These are phyloP conservation scores for Gonioctena quinquepunctata DNA, from an alignment of 1,140 invertebrate genomes.

Conservation along the genomic window DNA sequence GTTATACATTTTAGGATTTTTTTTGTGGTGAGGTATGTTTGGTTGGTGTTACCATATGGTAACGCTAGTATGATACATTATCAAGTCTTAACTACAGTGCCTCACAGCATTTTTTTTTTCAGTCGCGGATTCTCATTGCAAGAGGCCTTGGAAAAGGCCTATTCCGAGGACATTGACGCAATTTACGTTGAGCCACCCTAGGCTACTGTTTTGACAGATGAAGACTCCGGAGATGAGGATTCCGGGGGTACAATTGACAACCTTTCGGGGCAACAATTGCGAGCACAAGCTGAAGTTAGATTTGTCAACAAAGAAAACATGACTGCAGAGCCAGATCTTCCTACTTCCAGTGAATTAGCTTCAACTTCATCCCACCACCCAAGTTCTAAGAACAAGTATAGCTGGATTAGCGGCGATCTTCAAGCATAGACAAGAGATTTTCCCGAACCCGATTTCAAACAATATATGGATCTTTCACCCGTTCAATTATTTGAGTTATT, in stretches of 20 bases:
- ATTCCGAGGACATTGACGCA: background rate
- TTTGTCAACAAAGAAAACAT: background rate
- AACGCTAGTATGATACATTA: background rate
- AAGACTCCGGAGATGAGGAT: background rate
- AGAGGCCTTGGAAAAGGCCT: conserved; percentile 25
- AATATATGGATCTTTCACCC: conserved; percentile 37
- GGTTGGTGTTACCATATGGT: background rate
- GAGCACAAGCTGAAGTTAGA: background rate
- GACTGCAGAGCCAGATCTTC: no score
- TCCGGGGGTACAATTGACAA: background rate
- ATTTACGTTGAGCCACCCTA: background rate
- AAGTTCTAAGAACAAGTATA: background rate
- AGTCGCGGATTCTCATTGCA: conserved; percentile 20
- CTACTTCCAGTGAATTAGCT: no score
- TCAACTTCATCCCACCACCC: no score
- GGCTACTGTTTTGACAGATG: background rate
- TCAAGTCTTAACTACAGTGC: background rate
- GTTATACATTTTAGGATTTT: no score
- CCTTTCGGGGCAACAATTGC: background rate
- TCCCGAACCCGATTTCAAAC: conserved; percentile 14
- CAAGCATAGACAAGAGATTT: background rate
- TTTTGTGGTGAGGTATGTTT: background rate
- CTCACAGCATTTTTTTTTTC: conserved; percentile 2
- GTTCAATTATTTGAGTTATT: background rate
- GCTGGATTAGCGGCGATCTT: background rate